Base-by-base conservation (phyloP, 2,797 vertebrate genomes). In the Falco naumanni region DNA sequence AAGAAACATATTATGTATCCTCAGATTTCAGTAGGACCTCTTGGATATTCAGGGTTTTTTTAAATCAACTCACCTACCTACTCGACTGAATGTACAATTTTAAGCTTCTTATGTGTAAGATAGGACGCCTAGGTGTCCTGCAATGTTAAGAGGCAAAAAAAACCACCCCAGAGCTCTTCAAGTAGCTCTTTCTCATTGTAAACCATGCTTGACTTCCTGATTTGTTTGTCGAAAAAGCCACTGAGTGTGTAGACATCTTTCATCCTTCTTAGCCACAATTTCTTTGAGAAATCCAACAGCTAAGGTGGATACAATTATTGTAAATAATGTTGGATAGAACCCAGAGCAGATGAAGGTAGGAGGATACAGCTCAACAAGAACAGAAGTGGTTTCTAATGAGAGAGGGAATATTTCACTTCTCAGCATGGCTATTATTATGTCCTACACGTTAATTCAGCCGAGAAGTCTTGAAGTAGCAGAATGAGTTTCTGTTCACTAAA, bases 361-460 rank as follows among this genome's bases (percentile, higher is more conserved):
- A 95, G 91, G 95, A 94, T 90, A 94, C 90, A 96, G 90, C 88
- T 96, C 95, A 95, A 93, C 88, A 93, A 95, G 93, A 95, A 92
- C 75, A 96, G 96, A 96, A 95, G 96, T 95, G 96, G 80, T 95
- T 97, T 90, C 95, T 97, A 95, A 96, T 93, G 90, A 96, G 91
- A 90, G 83, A 87, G 77, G 80, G 93, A 94, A 94, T 94, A 90
- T 95, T 95, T 96, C 77, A 64, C 90, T 91, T 91, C 95, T 92
- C 95, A 96, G 95, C 91, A 95, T 89, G 91, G 86, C 90, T 96
- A 61, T 95, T 95, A 95, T 94, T 94, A 87, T 87, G 88, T 84
- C 90, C 95, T 92, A 93, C 56, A 50, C 77, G 85, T 96, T 95
- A 97, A 96, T 95, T 94, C 95, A 95, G 60, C 43, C 0, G 2